Evolutionary conservation across 2,797 vertebrate genomes (phyloP), one percentile per base, ranked within the genome.

Genomic region (Acrocephalus scirpaceus): DNA sequence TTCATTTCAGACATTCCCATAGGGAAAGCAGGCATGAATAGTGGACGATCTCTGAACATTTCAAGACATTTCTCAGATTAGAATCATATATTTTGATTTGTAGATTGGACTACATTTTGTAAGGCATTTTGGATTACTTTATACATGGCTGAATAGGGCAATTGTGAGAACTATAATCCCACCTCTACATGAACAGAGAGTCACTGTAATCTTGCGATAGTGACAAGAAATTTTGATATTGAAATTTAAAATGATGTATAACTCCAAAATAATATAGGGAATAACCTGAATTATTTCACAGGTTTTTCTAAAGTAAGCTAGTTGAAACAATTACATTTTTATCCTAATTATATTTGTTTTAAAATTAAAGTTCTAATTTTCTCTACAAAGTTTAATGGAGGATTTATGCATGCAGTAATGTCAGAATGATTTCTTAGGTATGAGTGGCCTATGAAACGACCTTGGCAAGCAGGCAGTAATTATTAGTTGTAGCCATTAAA

Each of bases 381-480:
- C 60, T 48, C 3, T 15, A 40, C 3, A 27, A 56, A 38, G 12
- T 54, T 85, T 94, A 88, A 65, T 27, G 7, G 34, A 93, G 7
- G 25, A 50, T 90, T 96, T 95, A 75, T 89, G 67, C 36, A 79
- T 42, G 50, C 36, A 96, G 75, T 78, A 83, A 71, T n/a, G 18
- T 95, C 72, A 92, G 42, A 71, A 87, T 72, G 62, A 91, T 86
- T 92, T 84, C 53, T 92, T 74, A 75, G 11, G 40, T 67, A 21
- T 69, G 7, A 8, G 7, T 88, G 50, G 88, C 66, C 84, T 88
- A 57, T 45, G 29, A 86, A 83, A 95, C 17, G 4, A 76, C 77
- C 51, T 90, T 94, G 62, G 42, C 50, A 90, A 88, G 29, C 25
- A 74, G 34, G n/a, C 83, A 72, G 14, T 67, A 62, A 82, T 97